Conservation (phyloP, 2,113 vertebrate species). For the Myotis lucifugus region DNA sequence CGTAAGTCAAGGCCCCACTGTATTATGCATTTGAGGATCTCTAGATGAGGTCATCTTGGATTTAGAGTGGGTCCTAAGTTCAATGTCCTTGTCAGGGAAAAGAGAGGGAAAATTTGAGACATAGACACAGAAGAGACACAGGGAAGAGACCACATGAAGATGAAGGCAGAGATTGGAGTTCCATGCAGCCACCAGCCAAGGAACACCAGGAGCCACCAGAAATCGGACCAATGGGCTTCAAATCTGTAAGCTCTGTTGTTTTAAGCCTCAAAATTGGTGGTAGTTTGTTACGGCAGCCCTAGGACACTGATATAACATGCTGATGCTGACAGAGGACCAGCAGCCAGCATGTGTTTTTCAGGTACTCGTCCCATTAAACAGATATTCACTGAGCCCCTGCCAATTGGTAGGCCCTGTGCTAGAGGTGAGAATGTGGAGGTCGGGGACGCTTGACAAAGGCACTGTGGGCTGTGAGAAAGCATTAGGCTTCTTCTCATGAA, state of each 20-base stretch:
- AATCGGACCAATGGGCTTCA: background rate
- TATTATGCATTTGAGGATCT: background rate
- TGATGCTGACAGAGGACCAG: background rate
- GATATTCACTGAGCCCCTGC: background rate
- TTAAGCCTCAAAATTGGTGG: background rate
- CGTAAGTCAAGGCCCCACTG: no score
- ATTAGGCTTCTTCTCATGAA: background rate
- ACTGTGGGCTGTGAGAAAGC: background rate
- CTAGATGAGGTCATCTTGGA: background rate
- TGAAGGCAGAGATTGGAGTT: background rate
- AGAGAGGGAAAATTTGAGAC: background rate
- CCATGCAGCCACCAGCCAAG: background rate
- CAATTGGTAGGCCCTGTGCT: background rate
- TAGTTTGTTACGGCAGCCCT: background rate
- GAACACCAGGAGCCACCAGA: background rate
- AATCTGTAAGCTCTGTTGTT: background rate
- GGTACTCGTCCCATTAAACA: background rate
- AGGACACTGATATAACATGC: background rate
- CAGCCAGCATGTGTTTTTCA: background rate
- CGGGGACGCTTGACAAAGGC: background rate
- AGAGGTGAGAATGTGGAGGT: background rate
- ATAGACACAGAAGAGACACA: background rate
- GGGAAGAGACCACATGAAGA: background rate
- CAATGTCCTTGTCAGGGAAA: background rate
- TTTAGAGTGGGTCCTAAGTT: background rate